phyloP scores from a whole-genome alignment of 2,113 vertebrate species.

The Centropristis striata region DNA sequence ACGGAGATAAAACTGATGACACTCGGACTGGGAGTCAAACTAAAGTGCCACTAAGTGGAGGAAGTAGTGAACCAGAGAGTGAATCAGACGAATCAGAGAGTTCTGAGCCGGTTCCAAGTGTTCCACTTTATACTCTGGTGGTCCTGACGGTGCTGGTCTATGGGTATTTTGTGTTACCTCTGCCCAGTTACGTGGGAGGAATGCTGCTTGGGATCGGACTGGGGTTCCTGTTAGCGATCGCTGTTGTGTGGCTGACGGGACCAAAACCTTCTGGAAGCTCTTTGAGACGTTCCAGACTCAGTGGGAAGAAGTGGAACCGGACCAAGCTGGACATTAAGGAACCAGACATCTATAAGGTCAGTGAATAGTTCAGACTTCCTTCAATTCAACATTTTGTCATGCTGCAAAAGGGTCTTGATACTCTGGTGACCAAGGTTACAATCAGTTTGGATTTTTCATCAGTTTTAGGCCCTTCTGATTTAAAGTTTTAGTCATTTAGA shows the following conservation, averaged over 20 bases:
- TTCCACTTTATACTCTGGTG: constrained; percentile 90
- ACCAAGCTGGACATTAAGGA: constrained; percentile 91
- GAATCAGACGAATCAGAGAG: constrained; percentile 81
- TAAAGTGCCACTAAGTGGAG: constrained; percentile 70
- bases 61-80: constrained; percentile 77
- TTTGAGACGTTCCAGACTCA: constrained; percentile 57
- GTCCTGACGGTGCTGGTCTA: constrained; percentile 91
- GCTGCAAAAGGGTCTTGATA: too few relatives aligned
- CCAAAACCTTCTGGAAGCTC: constrained; percentile 83
- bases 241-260: constrained; percentile 93
- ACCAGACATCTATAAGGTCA: constrained; percentile 93
- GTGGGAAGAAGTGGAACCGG: constrained; percentile 70
- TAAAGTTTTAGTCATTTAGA: neutral
- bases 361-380: constrained; percentile 54
- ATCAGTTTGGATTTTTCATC: too few relatives aligned
- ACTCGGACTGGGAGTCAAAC: constrained; percentile 65
- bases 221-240: constrained; percentile 95
- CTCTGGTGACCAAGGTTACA: too few relatives aligned
- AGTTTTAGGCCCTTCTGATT: neutral
- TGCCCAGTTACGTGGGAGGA: constrained; percentile 91
- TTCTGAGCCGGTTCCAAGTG: constrained; percentile 70
- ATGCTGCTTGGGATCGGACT: constrained; percentile 90
- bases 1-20: constrained; percentile 64
- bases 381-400: neutral
- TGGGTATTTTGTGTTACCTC: constrained; percentile 92